Conservation (phyloP, 2,113 vertebrate genomes). For the Eulacestoma nigropectus region DNA sequence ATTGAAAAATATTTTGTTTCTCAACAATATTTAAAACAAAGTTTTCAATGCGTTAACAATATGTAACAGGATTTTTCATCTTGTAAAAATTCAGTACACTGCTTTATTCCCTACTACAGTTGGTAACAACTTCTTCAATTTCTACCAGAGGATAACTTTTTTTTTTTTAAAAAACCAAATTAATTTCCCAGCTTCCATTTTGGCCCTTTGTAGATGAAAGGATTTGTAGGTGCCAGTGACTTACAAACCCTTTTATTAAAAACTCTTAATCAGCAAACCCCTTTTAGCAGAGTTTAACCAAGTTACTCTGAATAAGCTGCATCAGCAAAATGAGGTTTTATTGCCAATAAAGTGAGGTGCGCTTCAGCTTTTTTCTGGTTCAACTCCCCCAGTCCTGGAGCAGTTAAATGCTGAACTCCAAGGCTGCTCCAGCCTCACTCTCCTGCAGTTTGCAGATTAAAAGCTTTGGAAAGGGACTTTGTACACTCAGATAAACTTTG, state of each 20-base stretch:
- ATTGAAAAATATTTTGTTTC: slow-evolving; percentile 73
- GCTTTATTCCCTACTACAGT: neutral
- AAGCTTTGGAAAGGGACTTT: neutral
- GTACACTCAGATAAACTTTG: neutral
- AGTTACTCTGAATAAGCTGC: neutral
- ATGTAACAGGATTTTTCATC: slow-evolving; percentile 64
- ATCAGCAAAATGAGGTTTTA: neutral
- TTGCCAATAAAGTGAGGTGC: neutral
- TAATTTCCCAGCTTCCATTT: neutral
- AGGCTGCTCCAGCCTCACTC: neutral
- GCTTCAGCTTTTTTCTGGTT: neutral
- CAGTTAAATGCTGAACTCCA: neutral
- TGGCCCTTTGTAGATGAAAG: neutral
- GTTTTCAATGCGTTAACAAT: slow-evolving; percentile 65
- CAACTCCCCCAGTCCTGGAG: neutral
- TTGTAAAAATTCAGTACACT: slow-evolving; percentile 27
- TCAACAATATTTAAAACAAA: slow-evolving; percentile 74
- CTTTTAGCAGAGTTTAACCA: neutral
- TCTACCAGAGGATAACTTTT: neutral
- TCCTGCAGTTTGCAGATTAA: neutral
- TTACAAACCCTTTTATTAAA: neutral
- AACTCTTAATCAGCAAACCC: neutral
- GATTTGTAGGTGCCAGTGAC: neutral
- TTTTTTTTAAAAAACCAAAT: neutral
- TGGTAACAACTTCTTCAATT: neutral